Conservation (phyloP, 2,113 vertebrate species). For the Ptilonorhynchus violaceus region DNA sequence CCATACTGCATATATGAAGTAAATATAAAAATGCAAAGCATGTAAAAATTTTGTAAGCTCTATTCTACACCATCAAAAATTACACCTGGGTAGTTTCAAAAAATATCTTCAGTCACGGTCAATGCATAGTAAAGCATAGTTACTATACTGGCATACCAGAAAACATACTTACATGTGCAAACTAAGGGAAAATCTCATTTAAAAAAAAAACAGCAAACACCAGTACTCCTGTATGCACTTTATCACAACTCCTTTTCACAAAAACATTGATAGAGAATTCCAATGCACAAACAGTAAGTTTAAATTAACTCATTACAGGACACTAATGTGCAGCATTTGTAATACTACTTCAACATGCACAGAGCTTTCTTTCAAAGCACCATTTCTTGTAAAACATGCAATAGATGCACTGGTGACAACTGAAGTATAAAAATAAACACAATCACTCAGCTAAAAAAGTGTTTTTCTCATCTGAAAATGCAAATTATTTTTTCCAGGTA, state of each 20-base stretch:
- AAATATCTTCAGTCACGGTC: neutral
- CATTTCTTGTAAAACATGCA: neutral
- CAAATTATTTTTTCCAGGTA: neutral
- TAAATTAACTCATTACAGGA: neutral
- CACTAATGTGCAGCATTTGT: neutral
- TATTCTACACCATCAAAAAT: conserved; percentile 12
- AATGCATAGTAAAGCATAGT: neutral
- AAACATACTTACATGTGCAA: neutral
- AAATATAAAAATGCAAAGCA: neutral
- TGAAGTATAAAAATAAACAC: neutral
- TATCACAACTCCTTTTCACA: neutral
- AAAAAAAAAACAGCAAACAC: neutral
- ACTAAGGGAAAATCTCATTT: neutral
- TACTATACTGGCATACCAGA: neutral
- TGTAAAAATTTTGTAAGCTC: neutral
- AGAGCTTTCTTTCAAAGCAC: neutral
- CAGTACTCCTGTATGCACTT: neutral
- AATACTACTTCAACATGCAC: neutral
- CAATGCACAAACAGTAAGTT: neutral
- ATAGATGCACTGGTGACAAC: neutral
- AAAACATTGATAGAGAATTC: neutral
- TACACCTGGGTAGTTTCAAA: neutral
- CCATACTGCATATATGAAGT: neutral
- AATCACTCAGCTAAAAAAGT: neutral
- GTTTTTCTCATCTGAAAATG: neutral